phyloP scores from a whole-genome alignment of 2,113 vertebrate genomes.

The Emydura subglobosa region DNA sequence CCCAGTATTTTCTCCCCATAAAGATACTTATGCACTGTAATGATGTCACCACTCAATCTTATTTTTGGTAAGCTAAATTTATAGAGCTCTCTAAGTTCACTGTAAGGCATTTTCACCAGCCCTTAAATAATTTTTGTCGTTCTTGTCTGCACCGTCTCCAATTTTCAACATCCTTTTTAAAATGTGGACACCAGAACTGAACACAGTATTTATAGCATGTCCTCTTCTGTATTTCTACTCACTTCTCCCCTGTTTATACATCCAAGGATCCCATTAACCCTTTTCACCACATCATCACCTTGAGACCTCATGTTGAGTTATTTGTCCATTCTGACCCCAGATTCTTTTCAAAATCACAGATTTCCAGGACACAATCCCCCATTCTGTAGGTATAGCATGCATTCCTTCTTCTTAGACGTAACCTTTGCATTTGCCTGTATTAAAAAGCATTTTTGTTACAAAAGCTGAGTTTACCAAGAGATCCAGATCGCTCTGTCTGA shows the following conservation, averaged over 20 bases:
- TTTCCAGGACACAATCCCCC: neutral
- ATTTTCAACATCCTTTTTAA: neutral
- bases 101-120: neutral
- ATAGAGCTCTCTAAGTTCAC: neutral
- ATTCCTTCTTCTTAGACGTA: rapidly evolving
- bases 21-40: neutral
- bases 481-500: neutral
- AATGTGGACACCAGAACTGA: neutral
- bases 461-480: neutral
- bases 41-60: neutral
- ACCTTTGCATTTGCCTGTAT: neutral
- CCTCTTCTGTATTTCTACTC: neutral
- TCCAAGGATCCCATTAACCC: rapidly evolving
- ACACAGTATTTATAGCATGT: neutral
- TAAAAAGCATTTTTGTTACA: neutral
- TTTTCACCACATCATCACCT: neutral
- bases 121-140: constrained; percentile 6
- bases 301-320: neutral
- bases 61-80: constrained; percentile 13
- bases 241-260: neutral
- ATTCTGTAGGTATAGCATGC: neutral
- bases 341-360: neutral
- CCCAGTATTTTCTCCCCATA: neutral
- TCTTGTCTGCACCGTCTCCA: neutral
- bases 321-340: neutral